Evolutionary conservation across 2,888 invertebrate species (phyloP), one percentile per base, ranked within the genome.

Genomic region (Thereva nobilitata): DNA sequence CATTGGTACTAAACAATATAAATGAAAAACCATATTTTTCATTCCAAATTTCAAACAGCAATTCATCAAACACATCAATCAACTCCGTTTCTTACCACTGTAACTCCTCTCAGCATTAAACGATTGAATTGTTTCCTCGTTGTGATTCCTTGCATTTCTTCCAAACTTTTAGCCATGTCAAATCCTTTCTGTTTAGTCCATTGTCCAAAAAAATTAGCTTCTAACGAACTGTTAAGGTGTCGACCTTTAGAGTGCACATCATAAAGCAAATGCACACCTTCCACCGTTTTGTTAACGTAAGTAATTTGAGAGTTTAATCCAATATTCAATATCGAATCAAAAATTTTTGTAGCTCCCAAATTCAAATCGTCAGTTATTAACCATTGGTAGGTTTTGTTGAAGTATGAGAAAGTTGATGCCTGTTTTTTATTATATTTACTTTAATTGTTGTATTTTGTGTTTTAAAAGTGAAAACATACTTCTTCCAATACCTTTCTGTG

Each of bases 361-460:
- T 72, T 72, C 1, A 69, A 34, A 1, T 71, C 53, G 57, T 77
- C 76, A 73, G 75, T 73, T 9, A 79, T 66, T 8, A 80, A 47
- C 79, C 80, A 80, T 44, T 76, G 76, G 68, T 78, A 80, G 1
- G 79, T 77, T 69, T 76, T 79, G 59, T 80, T 80, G 41, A 77
- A 79, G 68, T 74, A 78, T 41, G 69, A 70, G 12, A 69, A 37
- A 1, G 64, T 54, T 9, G 77, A 76, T 3, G 75, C 75, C 67
- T 73, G 66, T 3, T 45, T 50, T 1, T 78, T 23, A 35, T 52
- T 52, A 34, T n/a, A 23, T 7, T 6, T 10, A 12, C 5, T 49
- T 6, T 4, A 9, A 8, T 8, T 1, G 12, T 1, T 9, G 0
- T 4, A 12, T 2, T 49, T 10, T 49, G 10, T n/a, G n/a, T n/a